Evolutionary conservation across 2,888 invertebrate genomes (phyloP).

Genomic region (Oligia latruncula): DNA sequence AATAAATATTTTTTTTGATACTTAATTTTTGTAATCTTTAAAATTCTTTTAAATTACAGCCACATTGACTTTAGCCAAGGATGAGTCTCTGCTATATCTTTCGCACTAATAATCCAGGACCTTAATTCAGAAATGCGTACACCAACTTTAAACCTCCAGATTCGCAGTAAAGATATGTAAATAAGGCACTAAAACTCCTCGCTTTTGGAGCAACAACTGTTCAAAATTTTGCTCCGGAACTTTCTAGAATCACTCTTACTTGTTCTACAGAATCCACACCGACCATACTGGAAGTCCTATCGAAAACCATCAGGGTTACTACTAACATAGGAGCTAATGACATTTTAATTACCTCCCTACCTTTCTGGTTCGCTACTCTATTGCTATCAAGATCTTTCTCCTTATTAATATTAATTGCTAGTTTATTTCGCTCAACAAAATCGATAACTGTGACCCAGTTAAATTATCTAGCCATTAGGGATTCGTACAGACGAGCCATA

Average conservation of each 20-base stretch:
- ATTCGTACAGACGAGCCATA: background rate
- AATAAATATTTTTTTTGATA: background rate
- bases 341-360: constrained; percentile 70
- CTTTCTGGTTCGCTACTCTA: constrained; percentile 42
- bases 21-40: background rate
- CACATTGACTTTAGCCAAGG: background rate
- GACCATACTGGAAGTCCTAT: constrained; percentile 28
- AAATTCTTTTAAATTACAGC: background rate
- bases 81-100: background rate
- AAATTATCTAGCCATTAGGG: constrained; percentile 40
- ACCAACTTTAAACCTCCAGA: constrained; percentile 42
- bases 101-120: background rate
- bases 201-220: constrained; percentile 38
- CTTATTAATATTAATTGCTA: constrained; percentile 64
- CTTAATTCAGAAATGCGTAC: constrained; percentile 37
- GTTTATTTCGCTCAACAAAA: constrained; percentile 53
- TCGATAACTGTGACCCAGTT: constrained; percentile 49
- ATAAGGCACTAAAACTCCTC: constrained; percentile 49
- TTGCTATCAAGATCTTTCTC: constrained; percentile 40
- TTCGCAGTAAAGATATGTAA: constrained; percentile 56
- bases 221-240: constrained; percentile 29
- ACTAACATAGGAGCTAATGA: constrained; percentile 60
- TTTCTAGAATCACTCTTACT: constrained; percentile 36
- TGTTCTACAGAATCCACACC: constrained; percentile 28
- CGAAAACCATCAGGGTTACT: constrained; percentile 34